Evolutionary conservation across 1,140 invertebrate genomes (phyloP).

Genomic region (Drosophila erecta): DNA sequence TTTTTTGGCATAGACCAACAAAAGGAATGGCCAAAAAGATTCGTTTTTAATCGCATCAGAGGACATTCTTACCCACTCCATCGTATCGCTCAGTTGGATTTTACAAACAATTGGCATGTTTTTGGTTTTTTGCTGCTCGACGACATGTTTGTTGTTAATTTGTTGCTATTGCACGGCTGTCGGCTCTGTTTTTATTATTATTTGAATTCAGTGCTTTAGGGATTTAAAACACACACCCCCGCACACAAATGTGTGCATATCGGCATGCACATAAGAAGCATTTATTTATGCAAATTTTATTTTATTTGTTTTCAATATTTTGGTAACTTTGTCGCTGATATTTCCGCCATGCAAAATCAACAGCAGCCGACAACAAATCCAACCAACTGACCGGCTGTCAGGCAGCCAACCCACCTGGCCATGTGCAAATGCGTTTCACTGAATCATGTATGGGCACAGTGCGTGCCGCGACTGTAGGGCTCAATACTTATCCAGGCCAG

Average conservation of each 20-base stretch:
- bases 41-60: slow-evolving; percentile 76
- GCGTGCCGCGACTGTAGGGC: neutral
- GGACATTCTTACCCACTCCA: slow-evolving; percentile 5
- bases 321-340: slow-evolving; percentile 82
- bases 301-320: slow-evolving; percentile 83
- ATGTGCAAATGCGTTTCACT: slow-evolving; percentile 70
- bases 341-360: slow-evolving; percentile 77
- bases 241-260: slow-evolving; percentile 18
- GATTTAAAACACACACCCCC: slow-evolving; percentile 61
- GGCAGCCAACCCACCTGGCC: slow-evolving; percentile 49
- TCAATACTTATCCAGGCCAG: no score
- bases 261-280: slow-evolving; percentile 44
- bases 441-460: slow-evolving; percentile 47
- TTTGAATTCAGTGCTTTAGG: slow-evolving; percentile 75
- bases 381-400: slow-evolving; percentile 24
- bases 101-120: slow-evolving; percentile 72
- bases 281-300: slow-evolving; percentile 83
- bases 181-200: slow-evolving; percentile 59
- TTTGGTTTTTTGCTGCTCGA: slow-evolving; percentile 70
- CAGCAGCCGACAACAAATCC: slow-evolving; percentile 47
- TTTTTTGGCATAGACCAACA: slow-evolving; percentile 52
- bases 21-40: slow-evolving; percentile 56
- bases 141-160: slow-evolving; percentile 74
- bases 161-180: slow-evolving; percentile 51
- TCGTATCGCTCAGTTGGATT: slow-evolving; percentile 18